Conservation (phyloP, 1,140 invertebrate genomes). For the Matsumurasca onukii region DNA sequence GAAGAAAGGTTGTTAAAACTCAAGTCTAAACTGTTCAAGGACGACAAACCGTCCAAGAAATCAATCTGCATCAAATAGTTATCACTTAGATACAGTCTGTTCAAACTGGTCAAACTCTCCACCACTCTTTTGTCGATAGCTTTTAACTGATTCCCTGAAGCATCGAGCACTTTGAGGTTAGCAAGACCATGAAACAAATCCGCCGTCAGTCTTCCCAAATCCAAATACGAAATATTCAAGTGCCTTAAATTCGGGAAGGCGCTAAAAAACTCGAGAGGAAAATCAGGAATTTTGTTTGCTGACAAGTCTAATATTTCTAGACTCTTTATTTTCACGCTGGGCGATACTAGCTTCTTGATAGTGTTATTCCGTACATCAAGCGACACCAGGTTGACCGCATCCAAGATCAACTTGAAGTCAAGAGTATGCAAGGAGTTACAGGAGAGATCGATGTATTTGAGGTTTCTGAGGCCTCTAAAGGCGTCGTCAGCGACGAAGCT, state of each 20-base stretch:
- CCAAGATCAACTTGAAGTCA: constrained; percentile 35
- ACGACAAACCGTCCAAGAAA: not conserved
- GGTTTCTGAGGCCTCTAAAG: constrained; percentile 45
- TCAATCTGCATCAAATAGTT: not conserved
- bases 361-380: constrained; percentile 1
- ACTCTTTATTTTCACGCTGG: constrained; percentile 40
- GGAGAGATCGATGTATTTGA: constrained; percentile 50
- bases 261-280: constrained; percentile 48
- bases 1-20: not conserved
- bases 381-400: not conserved
- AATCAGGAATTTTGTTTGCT: constrained; percentile 49
- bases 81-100: not conserved
- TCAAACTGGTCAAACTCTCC: constrained; percentile 31
- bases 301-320: constrained; percentile 48
- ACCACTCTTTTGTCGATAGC: constrained; percentile 47
- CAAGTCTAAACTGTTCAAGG: not conserved
- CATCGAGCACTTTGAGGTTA: constrained; percentile 48
- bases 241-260: constrained; percentile 43
- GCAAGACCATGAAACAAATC: constrained; percentile 27
- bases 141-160: constrained; percentile 50
- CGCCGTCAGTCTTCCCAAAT: constrained; percentile 36
- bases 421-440: constrained; percentile 51
- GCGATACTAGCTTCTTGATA: not conserved
- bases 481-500: constrained; percentile 49
- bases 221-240: constrained; percentile 51